Evolutionary conservation across 1,140 invertebrate species (phyloP), one percentile per base, ranked within the genome.

Genomic region (Trichomalopsis sarcophagae): DNA sequence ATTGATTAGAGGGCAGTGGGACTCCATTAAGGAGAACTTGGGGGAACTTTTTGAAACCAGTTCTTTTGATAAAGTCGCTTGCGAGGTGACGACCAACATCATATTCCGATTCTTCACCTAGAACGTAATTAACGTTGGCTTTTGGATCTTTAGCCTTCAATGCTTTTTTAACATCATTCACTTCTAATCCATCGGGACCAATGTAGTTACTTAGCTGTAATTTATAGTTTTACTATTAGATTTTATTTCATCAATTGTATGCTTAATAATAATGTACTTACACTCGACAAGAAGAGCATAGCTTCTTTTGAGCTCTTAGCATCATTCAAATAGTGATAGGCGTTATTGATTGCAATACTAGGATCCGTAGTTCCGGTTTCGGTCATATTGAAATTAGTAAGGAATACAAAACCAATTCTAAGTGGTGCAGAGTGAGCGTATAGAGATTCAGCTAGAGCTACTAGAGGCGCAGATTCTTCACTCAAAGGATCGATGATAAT

Each of bases 1-100:
- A 89, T 13, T 96, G 93, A 87, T 94, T 95, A 85, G 96, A 94
- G 68, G 96, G 94, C 79, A 99, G 92, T 4, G 98, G 97, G 69
- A 99, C 95, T 6, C 99, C 99, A 94, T 99, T 99, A 40, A 99
- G 91, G 62, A 99, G 92, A 10, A 97, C 98, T 92, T 97, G 96
- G 2, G 97, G 97, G 68, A 96, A 95, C 66, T 92, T 94, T 50
- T 95, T 94, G 80, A 98, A 95, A 40, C 98, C 98, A 40, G 97
- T 95, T 87, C 96, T 95, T 78, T 96, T 94, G 2, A 99, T 94
- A 91, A 99, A 99, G 88, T 99, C 97, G 80, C 93, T 93, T 0
- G 97, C 95, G 71, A 98, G 92, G 92, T 98, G 95, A 14, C 97
- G 94, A 1, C 98, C 97, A 88, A 97, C 97, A 91, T 99, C 97